phyloP scores from a whole-genome alignment of 2,888 invertebrate species.

The Trichacis sp. region DNA sequence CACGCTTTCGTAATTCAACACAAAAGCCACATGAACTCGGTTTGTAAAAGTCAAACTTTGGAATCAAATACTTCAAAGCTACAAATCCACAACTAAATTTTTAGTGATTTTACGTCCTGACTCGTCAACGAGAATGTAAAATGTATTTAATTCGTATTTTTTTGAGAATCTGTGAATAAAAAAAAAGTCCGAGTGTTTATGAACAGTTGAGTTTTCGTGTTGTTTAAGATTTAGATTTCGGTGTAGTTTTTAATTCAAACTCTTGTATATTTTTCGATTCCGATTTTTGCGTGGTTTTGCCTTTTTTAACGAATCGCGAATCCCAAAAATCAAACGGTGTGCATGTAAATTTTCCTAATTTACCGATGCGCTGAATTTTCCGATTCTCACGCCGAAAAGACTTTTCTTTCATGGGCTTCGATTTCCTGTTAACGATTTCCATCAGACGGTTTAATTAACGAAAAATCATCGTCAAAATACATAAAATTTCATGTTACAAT shows the following conservation, averaged over 20 bases:
- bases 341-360: too few relatives aligned
- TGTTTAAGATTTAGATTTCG: constrained; percentile 29
- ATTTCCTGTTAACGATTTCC: constrained; percentile 53
- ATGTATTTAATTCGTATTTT: too few relatives aligned
- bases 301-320: constrained; percentile 44
- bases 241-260: too few relatives aligned
- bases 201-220: constrained; percentile 8
- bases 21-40: neutral
- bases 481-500: too few relatives aligned
- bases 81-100: neutral
- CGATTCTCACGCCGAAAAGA: constrained; percentile 53
- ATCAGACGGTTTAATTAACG: constrained; percentile 3
- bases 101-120: neutral
- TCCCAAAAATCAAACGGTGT: constrained; percentile 53
- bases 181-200: too few relatives aligned
- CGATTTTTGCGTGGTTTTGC: constrained; percentile 42
- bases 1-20: neutral
- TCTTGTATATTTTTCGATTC: too few relatives aligned
- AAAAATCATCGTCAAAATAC: too few relatives aligned
- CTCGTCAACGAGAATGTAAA: neutral
- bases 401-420: constrained; percentile 49
- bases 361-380: constrained; percentile 51
- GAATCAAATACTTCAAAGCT: too few relatives aligned
- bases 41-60: too few relatives aligned
- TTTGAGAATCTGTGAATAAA: too few relatives aligned